Conservation (phyloP, 53 echinoderm and acorn worm species). For the Echinometra lucunter region DNA sequence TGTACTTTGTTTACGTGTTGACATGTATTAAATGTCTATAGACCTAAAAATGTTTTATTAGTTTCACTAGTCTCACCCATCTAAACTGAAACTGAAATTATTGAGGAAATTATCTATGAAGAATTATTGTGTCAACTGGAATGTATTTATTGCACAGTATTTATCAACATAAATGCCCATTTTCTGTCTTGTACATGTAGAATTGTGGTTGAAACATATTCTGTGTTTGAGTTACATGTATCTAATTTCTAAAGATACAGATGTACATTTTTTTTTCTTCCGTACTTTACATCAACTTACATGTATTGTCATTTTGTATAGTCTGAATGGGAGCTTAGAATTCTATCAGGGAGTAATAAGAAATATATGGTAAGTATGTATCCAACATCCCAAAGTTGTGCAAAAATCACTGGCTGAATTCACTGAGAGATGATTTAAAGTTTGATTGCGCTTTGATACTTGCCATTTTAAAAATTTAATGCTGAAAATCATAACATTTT, state of each 20-base stretch:
- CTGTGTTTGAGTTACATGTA: not conserved
- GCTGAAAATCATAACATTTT: not conserved
- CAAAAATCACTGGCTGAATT: not conserved
- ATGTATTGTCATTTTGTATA: slow-evolving; percentile 27
- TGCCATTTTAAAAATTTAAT: not conserved
- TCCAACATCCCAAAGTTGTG: not conserved
- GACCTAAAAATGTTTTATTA: no score
- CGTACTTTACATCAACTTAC: not conserved
- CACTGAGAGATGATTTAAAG: not conserved
- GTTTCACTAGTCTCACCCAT: no score
- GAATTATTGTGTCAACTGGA: no score
- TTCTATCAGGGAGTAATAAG: not conserved
- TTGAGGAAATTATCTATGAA: no score
- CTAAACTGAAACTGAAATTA: no score
- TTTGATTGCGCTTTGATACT: not conserved
- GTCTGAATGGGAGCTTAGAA: slow-evolving; percentile 51
- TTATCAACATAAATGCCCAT: no score
- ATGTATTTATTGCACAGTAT: no score
- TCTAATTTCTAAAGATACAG: not conserved
- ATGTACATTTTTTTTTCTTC: not conserved
- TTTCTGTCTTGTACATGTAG: no score
- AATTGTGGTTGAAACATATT: not conserved
- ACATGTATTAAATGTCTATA: no score
- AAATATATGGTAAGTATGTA: slow-evolving; percentile 28
- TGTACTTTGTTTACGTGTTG: no score